Evolutionary conservation across 2,113 vertebrate species (phyloP).

Genomic region (Guaruba guarouba): DNA sequence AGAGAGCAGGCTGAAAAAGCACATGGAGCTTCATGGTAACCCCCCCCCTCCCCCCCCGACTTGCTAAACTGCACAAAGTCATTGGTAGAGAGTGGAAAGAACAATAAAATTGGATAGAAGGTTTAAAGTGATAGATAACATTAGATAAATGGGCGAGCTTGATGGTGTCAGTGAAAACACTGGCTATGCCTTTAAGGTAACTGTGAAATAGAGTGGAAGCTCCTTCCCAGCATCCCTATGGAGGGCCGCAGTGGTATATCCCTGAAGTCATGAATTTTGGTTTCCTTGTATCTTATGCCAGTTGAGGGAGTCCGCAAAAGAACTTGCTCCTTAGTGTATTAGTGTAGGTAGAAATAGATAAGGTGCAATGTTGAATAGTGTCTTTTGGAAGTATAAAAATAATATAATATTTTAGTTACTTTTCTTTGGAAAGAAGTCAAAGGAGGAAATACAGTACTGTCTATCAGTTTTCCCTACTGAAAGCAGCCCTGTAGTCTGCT

Average conservation of each 20-base stretch:
- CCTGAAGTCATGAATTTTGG: accelerated
- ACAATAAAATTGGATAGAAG: neutral
- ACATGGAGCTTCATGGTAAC: neutral
- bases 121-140: neutral
- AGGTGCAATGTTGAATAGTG: neutral
- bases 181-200: neutral
- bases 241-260: accelerated
- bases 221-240: neutral
- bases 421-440: neutral
- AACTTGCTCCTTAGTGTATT: neutral
- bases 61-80: neutral
- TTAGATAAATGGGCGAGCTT: neutral
- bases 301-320: neutral
- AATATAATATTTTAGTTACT: neutral
- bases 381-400: neutral
- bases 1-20: neutral
- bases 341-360: neutral
- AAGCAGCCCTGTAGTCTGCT: neutral
- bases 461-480: neutral
- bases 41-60: accelerated
- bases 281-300: neutral
- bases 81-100: neutral
- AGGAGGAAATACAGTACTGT: neutral
- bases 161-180: neutral
- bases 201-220: neutral